Percentiles rank a stretch among this genome's conserved stretches.
Conservation (phyloP, 1,140 invertebrate genomes). For the Cepaea nemoralis region DNA sequence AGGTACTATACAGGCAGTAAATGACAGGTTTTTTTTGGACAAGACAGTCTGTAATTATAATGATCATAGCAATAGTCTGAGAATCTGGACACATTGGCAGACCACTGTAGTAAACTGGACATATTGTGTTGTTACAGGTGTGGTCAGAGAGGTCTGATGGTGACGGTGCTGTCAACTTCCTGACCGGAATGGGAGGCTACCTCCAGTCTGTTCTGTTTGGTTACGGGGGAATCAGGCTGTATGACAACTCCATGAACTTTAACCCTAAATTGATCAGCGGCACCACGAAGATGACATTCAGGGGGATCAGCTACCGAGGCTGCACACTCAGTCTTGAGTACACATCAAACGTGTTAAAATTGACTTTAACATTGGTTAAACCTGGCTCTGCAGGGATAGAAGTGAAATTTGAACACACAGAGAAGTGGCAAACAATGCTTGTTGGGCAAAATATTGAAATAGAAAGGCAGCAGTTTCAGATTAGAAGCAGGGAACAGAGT, state of each 20-base stretch:
- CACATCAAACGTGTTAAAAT: constrained; percentile 4
- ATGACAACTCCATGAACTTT: constrained; percentile 61
- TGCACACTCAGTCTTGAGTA: constrained; percentile 52
- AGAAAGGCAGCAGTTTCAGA: constrained; percentile 22
- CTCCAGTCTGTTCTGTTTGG: constrained; percentile 73
- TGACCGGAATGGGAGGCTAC: constrained; percentile 74
- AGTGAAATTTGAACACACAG: constrained; percentile 13
- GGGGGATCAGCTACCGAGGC: constrained; percentile 59
- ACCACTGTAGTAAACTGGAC: no score
- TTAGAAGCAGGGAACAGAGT: neutral
- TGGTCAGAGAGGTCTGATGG: constrained; percentile 73
- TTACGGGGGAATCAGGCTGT: constrained; percentile 70
- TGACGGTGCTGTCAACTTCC: constrained; percentile 73
- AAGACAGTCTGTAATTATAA: no score
- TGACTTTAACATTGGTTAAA: neutral
- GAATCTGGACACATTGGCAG: no score
- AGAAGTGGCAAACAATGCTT: neutral
- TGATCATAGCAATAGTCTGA: no score
- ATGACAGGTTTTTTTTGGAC: no score
- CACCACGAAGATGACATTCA: constrained; percentile 58
- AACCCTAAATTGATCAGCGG: constrained; percentile 63
- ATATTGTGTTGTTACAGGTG: constrained; percentile 63
- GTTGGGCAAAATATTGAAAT: neutral
- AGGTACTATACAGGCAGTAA: no score
- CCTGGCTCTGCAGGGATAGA: neutral